Evolutionary conservation across 2,888 invertebrate genomes (phyloP).

Genomic region (Selenia dentaria): DNA sequence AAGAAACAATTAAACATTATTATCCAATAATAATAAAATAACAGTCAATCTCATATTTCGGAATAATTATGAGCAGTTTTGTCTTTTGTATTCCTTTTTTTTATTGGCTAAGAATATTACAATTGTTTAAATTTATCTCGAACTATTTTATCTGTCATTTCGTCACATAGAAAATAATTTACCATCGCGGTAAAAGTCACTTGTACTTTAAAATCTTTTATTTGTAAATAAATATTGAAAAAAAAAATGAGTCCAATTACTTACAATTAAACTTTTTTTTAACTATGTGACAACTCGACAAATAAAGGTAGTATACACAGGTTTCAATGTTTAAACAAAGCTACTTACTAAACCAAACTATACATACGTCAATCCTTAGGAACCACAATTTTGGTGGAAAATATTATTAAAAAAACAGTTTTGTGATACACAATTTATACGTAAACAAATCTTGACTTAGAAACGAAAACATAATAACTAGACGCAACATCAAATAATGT

Average conservation of each 20-base stretch:
- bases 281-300: conserved; percentile 2
- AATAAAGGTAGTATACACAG: conserved; percentile 25
- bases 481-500: too few relatives aligned
- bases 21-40: neutral
- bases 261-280: too few relatives aligned
- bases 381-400: neutral
- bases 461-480: too few relatives aligned
- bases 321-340: conserved; percentile 32
- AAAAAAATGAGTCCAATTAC: too few relatives aligned
- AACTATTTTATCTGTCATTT: conserved; percentile 7
- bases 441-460: too few relatives aligned
- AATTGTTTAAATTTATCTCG: conserved; percentile 1
- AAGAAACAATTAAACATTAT: conserved; percentile 15
- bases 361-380: conserved; percentile 1
- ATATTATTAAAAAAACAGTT: too few relatives aligned
- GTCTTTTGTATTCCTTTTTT: conserved; percentile 16
- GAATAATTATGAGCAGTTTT: conserved; percentile 12
- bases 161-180: conserved; percentile 9
- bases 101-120: conserved; percentile 3
- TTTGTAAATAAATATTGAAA: too few relatives aligned
- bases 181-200: too few relatives aligned
- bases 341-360: conserved; percentile 2
- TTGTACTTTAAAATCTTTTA: too few relatives aligned
- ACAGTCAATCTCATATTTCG: neutral
- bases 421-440: too few relatives aligned